Evolutionary conservation across 2,797 vertebrate species (phyloP).

Genomic region (Ciconia nigra): DNA sequence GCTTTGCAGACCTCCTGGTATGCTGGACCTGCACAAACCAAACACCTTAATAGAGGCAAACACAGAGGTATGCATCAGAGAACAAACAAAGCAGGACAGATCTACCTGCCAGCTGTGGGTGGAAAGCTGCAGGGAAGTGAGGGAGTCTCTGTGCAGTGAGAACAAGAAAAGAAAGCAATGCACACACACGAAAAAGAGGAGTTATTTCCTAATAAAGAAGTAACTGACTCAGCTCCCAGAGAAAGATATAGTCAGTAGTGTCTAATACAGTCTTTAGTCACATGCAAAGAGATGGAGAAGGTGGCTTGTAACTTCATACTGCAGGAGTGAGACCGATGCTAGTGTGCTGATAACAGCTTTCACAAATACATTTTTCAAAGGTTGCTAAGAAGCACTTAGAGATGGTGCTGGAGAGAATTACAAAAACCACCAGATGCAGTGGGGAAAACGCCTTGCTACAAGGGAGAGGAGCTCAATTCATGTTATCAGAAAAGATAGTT

Average conservation of each 20-base stretch:
- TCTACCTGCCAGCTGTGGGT: not conserved
- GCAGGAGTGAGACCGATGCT: not conserved
- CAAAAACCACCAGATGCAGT: not conserved
- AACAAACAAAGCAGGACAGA: not conserved
- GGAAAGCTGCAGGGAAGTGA: constrained; percentile 2
- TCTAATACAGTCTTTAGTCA: not conserved
- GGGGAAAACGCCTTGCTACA: not conserved
- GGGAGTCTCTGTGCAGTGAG: not conserved
- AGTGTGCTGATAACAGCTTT: not conserved
- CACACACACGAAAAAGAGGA: not conserved
- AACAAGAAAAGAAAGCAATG: not conserved
- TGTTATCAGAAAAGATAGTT: constrained; percentile 25
- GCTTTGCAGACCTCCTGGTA: not conserved
- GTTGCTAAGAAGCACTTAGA: constrained; percentile 22
- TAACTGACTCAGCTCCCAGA: not conserved
- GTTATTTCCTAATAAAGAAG: not conserved
- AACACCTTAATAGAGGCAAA: constrained; percentile 10
- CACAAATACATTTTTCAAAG: constrained; percentile 25
- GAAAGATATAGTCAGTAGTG: not conserved
- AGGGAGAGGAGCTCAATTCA: not conserved
- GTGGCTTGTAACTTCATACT: constrained; percentile 10
- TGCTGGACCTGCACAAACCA: not conserved
- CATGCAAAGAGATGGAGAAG: not conserved
- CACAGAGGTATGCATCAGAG: not conserved
- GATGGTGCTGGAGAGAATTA: constrained; percentile 15